phyloP scores from a whole-genome alignment of 2,888 invertebrate genomes.

The Chrysolina oricalcia region DNA sequence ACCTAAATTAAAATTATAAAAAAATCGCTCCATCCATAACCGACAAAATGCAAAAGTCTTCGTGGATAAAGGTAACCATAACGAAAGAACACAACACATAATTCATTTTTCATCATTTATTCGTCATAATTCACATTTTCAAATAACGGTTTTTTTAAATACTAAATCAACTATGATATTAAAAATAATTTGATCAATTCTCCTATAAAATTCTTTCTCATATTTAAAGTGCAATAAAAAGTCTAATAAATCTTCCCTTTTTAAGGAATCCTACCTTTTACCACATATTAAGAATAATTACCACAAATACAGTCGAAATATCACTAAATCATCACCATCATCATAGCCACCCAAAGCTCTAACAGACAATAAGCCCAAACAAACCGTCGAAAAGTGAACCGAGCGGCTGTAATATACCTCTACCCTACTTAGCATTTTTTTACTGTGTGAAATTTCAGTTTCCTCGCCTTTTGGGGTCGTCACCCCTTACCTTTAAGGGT shows the following conservation, averaged over 20 bases:
- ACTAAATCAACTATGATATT: neutral
- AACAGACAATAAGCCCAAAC: slow-evolving; percentile 29
- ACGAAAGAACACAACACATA: no score
- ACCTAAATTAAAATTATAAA: no score
- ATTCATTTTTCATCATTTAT: neutral
- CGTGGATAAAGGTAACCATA: no score
- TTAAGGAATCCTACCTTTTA: slow-evolving; percentile 57
- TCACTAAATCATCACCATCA: slow-evolving; percentile 61
- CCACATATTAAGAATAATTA: slow-evolving; percentile 70
- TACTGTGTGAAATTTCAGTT: slow-evolving; percentile 69
- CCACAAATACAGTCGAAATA: slow-evolving; percentile 67
- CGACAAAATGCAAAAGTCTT: neutral
- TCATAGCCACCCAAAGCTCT: slow-evolving; percentile 36
- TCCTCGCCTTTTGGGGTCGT: slow-evolving; percentile 64
- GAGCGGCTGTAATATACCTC: slow-evolving; percentile 48
- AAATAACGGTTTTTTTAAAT: neutral
- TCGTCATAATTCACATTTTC: neutral
- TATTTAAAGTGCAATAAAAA: slow-evolving; percentile 43
- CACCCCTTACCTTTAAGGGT: slow-evolving; percentile 63
- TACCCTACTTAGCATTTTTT: slow-evolving; percentile 57
- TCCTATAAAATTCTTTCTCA: slow-evolving; percentile 20
- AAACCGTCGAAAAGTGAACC: slow-evolving; percentile 24
- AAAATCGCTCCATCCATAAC: no score
- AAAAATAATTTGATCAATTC: neutral
- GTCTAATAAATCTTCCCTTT: slow-evolving; percentile 44